phyloP scores from a whole-genome alignment of 2,797 vertebrate species.

The Danio kyathit region DNA sequence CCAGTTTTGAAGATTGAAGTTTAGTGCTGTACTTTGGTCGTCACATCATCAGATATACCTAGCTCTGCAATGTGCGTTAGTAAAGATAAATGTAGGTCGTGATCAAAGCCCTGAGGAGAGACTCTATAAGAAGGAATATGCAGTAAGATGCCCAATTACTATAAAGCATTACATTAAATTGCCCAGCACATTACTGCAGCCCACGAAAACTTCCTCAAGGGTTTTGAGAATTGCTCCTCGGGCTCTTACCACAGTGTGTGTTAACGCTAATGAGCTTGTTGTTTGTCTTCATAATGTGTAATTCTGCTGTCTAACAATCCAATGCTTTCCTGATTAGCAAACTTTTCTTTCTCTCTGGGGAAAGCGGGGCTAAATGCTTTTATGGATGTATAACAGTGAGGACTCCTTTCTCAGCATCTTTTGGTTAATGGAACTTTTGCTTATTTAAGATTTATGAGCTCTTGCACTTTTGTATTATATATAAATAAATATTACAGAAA shows the following conservation, averaged over 20 bases:
- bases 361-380: not conserved
- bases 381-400: slow-evolving; percentile 30
- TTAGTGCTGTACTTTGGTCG: not conserved
- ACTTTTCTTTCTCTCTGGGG: slow-evolving; percentile 18
- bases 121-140: not conserved
- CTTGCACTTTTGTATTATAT: not conserved
- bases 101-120: slow-evolving; percentile 5
- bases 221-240: slow-evolving; percentile 18
- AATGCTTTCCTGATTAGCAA: slow-evolving; percentile 19
- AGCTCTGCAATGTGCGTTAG: slow-evolving; percentile 12
- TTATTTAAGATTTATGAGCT: slow-evolving; percentile 25
- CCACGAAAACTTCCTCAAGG: slow-evolving; percentile 2
- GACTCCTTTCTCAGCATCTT: not conserved
- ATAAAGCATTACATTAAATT: slow-evolving; percentile 13
- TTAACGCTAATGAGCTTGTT: slow-evolving; percentile 35
- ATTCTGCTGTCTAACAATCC: slow-evolving; percentile 1
- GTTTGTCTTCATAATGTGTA: slow-evolving; percentile 44
- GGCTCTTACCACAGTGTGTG: slow-evolving; percentile 23
- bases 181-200: slow-evolving; percentile 21
- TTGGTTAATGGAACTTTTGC: slow-evolving; percentile 18
- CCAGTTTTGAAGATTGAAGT: not conserved
- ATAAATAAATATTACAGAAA: too few relatives aligned
- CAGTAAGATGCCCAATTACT: not conserved
- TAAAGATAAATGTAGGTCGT: not conserved
- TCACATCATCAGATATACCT: slow-evolving; percentile 24